Conservation (phyloP, 2,113 vertebrate genomes). For the Otis tarda region DNA sequence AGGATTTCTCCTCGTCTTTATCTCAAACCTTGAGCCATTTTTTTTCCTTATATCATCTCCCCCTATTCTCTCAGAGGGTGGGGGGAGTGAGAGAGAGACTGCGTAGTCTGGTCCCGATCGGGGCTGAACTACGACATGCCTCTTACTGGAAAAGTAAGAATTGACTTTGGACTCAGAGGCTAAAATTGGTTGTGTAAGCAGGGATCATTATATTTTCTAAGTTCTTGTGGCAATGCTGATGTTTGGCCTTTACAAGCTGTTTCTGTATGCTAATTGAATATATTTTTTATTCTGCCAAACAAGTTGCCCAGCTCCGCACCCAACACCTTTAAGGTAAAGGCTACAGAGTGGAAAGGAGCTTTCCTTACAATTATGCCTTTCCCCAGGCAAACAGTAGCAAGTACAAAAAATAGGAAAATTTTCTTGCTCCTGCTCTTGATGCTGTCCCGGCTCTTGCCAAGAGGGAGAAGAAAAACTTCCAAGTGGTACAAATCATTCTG, state of each 20-base stretch:
- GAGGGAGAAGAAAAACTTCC: background rate
- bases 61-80: no score
- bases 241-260: background rate
- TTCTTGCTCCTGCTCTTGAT: background rate
- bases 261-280: background rate
- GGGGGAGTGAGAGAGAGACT: no score
- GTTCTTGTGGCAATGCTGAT: background rate
- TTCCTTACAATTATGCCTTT: background rate
- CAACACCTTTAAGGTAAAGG: background rate
- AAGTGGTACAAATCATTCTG: background rate
- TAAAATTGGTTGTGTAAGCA: background rate
- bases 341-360: background rate
- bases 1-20: no score
- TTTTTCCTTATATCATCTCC: no score
- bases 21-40: no score
- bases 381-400: background rate
- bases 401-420: background rate
- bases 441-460: background rate
- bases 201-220: background rate
- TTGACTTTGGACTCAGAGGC: background rate
- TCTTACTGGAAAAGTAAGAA: background rate
- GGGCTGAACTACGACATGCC: no score
- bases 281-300: background rate
- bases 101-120: no score
- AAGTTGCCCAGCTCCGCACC: background rate